Evolutionary conservation across 35 echinoderm and acorn worm species (phyloP).

Genomic region (Heliocidaris erythrogramma): DNA sequence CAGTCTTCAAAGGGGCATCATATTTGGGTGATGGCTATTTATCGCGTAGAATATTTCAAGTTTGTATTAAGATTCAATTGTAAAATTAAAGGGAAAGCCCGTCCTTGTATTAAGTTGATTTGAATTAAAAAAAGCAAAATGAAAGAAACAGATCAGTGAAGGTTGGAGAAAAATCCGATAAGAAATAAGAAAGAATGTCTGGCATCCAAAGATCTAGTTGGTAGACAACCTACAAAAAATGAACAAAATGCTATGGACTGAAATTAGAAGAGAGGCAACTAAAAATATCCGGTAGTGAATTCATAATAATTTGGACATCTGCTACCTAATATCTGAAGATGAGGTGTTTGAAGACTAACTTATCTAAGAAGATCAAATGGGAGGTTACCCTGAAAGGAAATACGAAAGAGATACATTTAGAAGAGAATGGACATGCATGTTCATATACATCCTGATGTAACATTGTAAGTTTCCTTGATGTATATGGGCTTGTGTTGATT

Average conservation of each 20-base stretch:
- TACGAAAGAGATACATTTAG: background rate
- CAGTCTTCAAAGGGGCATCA: no score
- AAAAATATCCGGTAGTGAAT: no score
- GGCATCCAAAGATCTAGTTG: conserved; percentile 76
- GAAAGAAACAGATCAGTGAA: no score
- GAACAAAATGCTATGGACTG: background rate
- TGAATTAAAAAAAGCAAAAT: no score
- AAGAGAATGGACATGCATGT: background rate
- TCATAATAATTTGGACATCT: background rate
- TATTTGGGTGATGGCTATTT: no score
- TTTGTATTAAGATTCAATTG: no score
- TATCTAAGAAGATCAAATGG: background rate
- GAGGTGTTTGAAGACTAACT: background rate
- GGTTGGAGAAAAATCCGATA: no score
- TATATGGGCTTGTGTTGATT: background rate
- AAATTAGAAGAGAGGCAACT: background rate
- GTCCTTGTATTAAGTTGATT: no score
- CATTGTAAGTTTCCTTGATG: background rate
- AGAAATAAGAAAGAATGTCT: conserved; percentile 68
- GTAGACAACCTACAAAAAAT: conserved; percentile 36
- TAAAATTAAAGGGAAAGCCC: no score
- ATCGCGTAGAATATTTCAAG: no score
- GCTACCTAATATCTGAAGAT: background rate
- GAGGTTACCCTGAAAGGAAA: background rate
- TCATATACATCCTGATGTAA: background rate